Base-by-base conservation (phyloP, 1,140 invertebrate genomes). In the Drosophila subobscura region DNA sequence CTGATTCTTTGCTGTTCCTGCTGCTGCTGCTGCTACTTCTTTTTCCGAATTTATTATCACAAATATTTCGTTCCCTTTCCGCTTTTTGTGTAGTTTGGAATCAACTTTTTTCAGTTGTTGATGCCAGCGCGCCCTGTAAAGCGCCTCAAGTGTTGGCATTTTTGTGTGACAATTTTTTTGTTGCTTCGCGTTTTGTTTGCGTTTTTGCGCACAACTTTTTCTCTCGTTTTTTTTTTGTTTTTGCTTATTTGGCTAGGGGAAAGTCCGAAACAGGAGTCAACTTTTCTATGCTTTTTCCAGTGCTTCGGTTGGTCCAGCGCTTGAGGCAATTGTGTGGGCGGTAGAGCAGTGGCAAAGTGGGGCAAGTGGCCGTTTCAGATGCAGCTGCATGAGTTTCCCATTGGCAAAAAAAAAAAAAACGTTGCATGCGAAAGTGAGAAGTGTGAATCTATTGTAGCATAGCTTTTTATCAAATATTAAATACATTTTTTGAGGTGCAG, bases 101-200 rank as follows among this genome's bases (percentile, higher is more conserved):
- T 44, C 42, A 14, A 16, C 42, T 45, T 14, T n/a, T 45, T 44
- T 16, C 42, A 49, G 60, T 12, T 66, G 56, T 40, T 67, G 52
- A 61, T 72, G 55, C 16, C 16, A 20, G 16, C 16, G 16, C 20
- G 42, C 10, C 27, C 20, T 76, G 52, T 45, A 72, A 76, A 76
- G 52, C 42, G 66, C 66, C 66, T 56, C 41, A 67, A 70, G 66
- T 55, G 51, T 42, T 55, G 44, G 74, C 56, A 74, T 40, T 78
- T 78, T 84, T 83, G 66, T 85, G 79, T 84, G 60, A 75, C 76
- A 83, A 67, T 67, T 75, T 79, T 75, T 79, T 59, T 54, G 60
- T 53, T 52, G 55, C 33, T 25, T 57, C 44, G 20, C 27, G 5
- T 54, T 23, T 54, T 44, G 16, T 45, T 45, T 16, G n/a, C n/a